Evolutionary conservation across 2,797 vertebrate species (phyloP).

Genomic region (Notoglanidium macrostoma): DNA sequence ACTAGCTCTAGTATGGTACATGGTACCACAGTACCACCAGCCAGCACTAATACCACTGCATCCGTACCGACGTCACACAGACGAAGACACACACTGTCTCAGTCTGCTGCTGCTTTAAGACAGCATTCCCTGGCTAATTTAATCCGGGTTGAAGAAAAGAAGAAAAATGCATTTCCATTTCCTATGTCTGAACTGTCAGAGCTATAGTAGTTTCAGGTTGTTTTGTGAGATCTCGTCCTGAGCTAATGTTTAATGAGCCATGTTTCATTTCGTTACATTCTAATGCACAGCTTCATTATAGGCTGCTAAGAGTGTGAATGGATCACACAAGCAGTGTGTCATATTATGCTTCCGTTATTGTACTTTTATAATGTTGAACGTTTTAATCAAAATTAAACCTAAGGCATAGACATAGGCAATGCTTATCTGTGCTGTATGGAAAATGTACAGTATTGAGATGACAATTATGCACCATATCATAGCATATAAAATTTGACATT

Average conservation of each 20-base stretch:
- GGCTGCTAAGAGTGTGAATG: background rate
- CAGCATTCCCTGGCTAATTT: background rate
- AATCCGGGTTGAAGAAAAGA: background rate
- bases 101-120: background rate
- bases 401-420: background rate
- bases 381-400: background rate
- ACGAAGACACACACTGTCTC: background rate
- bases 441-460: background rate
- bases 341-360: background rate
- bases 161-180: background rate
- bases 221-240: background rate
- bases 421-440: background rate
- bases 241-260: background rate
- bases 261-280: background rate
- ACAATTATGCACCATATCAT: background rate
- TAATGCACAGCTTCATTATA: background rate
- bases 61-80: background rate
- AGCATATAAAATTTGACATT: background rate
- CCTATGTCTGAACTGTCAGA: background rate
- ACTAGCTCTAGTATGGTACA: background rate
- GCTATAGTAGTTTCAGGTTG: background rate
- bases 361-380: background rate
- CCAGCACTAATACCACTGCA: background rate
- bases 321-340: background rate
- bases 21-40: background rate